These are phyloP conservation scores for Drosophila melanocephala DNA, from an alignment of 2,888 invertebrate species.

Conservation along the genomic window DNA sequence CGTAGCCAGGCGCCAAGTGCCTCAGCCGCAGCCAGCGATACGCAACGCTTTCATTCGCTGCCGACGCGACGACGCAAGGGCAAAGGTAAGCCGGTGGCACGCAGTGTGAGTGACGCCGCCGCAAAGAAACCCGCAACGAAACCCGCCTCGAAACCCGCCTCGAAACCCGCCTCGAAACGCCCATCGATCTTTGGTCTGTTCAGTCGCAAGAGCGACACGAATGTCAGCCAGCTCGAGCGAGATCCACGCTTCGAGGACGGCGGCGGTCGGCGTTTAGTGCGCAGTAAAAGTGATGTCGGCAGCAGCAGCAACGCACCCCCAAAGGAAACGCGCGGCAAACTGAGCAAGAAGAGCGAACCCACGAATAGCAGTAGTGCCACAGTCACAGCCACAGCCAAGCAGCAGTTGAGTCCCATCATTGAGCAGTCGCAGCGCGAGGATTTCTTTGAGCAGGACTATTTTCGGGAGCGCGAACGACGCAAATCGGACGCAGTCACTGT, in stretches of 20 bases:
- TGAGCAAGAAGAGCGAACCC: conserved; percentile 75
- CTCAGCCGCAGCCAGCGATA: conserved; percentile 38
- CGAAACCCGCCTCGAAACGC: conserved; percentile 85
- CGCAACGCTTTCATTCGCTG: conserved; percentile 89
- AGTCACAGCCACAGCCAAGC: conserved; percentile 73
- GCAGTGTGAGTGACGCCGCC: conserved; percentile 88
- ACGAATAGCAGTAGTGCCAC: neutral
- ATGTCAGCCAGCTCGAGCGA: conserved; percentile 84
- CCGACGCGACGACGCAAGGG: conserved; percentile 88
- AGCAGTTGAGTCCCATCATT: conserved; percentile 92
- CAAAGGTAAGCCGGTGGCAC: conserved; percentile 86
- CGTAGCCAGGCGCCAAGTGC: conserved; percentile 33
- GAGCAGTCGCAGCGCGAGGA: conserved; percentile 91
- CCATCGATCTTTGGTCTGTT: conserved; percentile 90
- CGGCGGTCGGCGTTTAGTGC: conserved; percentile 86
- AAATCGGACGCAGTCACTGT: conserved; percentile 84
- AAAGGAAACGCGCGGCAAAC: conserved; percentile 60
- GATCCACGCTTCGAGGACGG: conserved; percentile 86
- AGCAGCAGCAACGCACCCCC: conserved; percentile 47
- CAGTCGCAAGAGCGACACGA: conserved; percentile 87
- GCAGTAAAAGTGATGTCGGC: conserved; percentile 89
- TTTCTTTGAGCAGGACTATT: conserved; percentile 86
- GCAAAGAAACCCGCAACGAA: conserved; percentile 80
- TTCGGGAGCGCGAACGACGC: conserved; percentile 84
- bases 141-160: conserved; percentile 56